Conservation (phyloP, 2,888 invertebrate genomes). For the Brachypterus glaber region DNA sequence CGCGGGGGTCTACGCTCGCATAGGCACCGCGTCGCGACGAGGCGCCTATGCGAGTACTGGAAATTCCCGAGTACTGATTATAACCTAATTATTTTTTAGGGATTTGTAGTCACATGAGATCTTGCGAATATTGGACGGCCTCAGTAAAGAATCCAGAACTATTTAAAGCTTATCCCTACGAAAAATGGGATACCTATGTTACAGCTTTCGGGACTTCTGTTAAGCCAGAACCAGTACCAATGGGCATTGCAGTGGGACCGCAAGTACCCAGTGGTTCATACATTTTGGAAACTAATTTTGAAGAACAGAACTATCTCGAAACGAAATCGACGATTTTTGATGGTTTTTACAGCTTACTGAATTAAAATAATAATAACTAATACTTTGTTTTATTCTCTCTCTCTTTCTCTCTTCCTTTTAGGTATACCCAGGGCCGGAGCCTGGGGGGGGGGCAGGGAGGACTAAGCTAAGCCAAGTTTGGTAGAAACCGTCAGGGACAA, state of each 20-base stretch:
- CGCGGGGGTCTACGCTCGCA: too few relatives aligned
- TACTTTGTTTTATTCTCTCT: too few relatives aligned
- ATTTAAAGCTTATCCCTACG: constrained; percentile 31
- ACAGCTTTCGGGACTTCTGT: constrained; percentile 16
- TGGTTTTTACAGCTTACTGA: constrained; percentile 16
- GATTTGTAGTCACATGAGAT: constrained; percentile 33
- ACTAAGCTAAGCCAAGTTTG: too few relatives aligned
- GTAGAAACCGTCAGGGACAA: too few relatives aligned
- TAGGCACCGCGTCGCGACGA: too few relatives aligned
- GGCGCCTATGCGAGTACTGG: too few relatives aligned
- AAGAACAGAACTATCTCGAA: constrained; percentile 22
- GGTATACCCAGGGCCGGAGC: too few relatives aligned
- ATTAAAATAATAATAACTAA: too few relatives aligned
- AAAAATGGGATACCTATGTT: constrained; percentile 28
- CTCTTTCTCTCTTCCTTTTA: too few relatives aligned
- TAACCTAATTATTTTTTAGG: constrained; percentile 27
- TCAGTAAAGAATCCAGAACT: constrained; percentile 31
- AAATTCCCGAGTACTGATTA: too few relatives aligned
- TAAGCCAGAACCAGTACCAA: constrained; percentile 18
- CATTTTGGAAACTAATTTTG: constrained; percentile 25
- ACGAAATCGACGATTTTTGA: constrained; percentile 25
- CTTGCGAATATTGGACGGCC: constrained; percentile 34
- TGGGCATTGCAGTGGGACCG: constrained; percentile 33
- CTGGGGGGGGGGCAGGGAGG: too few relatives aligned
- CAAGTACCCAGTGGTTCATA: constrained; percentile 31